These are phyloP conservation scores for Callimorpha dominula DNA, from an alignment of 2,888 invertebrate species.

Conservation along the genomic window DNA sequence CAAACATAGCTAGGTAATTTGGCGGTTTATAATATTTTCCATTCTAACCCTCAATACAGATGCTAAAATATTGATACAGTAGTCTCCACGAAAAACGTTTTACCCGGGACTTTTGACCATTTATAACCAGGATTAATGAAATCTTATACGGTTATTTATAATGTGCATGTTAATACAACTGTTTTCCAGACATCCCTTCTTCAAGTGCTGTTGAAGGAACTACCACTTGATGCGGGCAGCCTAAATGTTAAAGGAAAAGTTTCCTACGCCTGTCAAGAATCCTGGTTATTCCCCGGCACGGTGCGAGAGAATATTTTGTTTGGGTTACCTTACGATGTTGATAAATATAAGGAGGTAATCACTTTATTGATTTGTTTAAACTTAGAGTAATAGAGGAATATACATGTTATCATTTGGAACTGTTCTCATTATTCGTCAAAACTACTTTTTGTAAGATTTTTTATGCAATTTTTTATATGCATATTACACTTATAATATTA, in stretches of 20 bases:
- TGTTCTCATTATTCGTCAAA: too few species aligned
- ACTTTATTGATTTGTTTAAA: background rate
- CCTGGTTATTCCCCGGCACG: conserved; percentile 93
- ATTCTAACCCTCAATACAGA: too few species aligned
- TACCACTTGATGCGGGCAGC: conserved; percentile 87
- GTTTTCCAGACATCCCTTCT: conserved; percentile 86
- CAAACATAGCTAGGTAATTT: too few species aligned
- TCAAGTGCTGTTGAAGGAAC: conserved; percentile 90
- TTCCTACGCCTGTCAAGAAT: conserved; percentile 93
- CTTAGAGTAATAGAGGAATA: too few species aligned
- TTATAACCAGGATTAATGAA: background rate
- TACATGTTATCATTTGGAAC: too few species aligned
- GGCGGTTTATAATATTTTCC: too few species aligned
- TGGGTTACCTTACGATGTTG: conserved; percentile 88
- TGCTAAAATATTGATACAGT: too few species aligned
- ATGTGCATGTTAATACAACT: conserved; percentile 26
- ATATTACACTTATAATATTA: too few species aligned
- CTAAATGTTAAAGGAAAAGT: conserved; percentile 88
- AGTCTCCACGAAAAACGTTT: too few species aligned
- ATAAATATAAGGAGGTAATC: conserved; percentile 88
- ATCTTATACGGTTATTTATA: background rate
- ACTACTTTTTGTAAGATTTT: too few species aligned
- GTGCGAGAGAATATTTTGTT: conserved; percentile 95
- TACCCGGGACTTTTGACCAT: too few species aligned
- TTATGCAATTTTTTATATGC: too few species aligned